These are phyloP conservation scores for Globodera ellingtonae DNA, from an alignment of 1,140 invertebrate genomes.

Conservation along the genomic window DNA sequence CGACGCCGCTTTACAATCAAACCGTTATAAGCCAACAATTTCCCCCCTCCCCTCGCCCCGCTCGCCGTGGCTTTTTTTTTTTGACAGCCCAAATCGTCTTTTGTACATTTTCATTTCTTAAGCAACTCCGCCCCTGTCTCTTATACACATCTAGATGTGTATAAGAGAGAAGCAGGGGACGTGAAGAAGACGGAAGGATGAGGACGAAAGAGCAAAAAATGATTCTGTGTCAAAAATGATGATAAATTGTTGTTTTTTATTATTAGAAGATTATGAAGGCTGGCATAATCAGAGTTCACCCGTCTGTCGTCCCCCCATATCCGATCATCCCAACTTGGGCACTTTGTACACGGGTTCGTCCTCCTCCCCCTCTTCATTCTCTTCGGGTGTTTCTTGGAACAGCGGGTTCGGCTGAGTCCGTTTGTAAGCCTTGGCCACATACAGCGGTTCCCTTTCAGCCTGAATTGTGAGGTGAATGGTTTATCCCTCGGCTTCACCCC, in stretches of 20 bases:
- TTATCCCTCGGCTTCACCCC: background rate
- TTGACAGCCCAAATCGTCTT: too few species aligned
- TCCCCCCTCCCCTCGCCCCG: too few species aligned
- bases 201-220: too few species aligned
- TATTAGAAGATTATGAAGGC: too few species aligned
- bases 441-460: conserved; percentile 93
- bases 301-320: too few species aligned
- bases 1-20: background rate
- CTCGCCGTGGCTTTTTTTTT: too few species aligned
- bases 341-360: conserved; percentile 46
- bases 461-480: conserved; percentile 30
- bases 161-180: too few species aligned
- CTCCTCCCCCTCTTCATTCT: conserved; percentile 48
- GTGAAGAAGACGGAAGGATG: too few species aligned
- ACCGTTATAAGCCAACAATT: background rate
- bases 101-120: conserved; percentile 19
- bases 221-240: too few species aligned
- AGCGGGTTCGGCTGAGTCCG: conserved; percentile 69
- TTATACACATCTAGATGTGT: too few species aligned
- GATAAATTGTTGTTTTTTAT: too few species aligned
- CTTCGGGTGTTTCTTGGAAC: conserved; percentile 56
- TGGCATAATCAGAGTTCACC: too few species aligned
- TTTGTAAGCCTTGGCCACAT: conserved; percentile 87
- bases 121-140: conserved; percentile 86
- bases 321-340: conserved; percentile 42